Conservation (phyloP, 2,888 invertebrate species). For the Eupsilia transversa region DNA sequence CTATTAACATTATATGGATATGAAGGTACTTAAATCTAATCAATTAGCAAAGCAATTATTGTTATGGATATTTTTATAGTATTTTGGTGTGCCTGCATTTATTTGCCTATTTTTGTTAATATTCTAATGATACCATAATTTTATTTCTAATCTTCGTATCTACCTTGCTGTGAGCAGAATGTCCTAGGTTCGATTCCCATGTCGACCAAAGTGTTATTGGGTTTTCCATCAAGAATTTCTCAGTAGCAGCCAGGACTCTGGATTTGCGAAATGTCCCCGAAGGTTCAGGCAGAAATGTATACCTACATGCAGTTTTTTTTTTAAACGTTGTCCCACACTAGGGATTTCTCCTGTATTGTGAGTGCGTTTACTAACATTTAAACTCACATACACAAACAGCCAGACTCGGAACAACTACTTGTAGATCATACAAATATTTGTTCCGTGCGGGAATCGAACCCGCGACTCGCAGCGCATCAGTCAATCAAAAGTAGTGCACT, state of each 20-base stretch:
- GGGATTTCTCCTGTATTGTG: too few relatives aligned
- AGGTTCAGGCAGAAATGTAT: too few relatives aligned
- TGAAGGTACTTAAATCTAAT: conserved; percentile 10
- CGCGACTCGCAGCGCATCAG: too few relatives aligned
- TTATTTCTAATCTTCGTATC: background rate
- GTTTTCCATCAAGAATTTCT: background rate
- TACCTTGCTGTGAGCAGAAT: background rate
- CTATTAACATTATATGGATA: conserved; percentile 2
- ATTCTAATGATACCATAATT: background rate
- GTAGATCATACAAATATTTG: too few relatives aligned
- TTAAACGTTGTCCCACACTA: too few relatives aligned
- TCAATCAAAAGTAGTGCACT: too few relatives aligned
- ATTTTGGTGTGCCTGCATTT: background rate
- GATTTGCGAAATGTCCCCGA: background rate
- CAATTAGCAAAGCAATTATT: conserved; percentile 22
- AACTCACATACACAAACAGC: too few relatives aligned
- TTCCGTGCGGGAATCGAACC: too few relatives aligned
- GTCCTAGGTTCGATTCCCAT: background rate
- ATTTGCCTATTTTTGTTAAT: background rate
- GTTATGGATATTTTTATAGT: background rate
- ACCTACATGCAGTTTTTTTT: too few relatives aligned
- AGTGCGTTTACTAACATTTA: too few relatives aligned
- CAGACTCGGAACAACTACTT: too few relatives aligned
- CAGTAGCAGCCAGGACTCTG: background rate
- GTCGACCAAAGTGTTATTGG: background rate